These are phyloP conservation scores for Hirtodrosophila duncani DNA, from an alignment of 2,888 invertebrate genomes.

Conservation along the genomic window DNA sequence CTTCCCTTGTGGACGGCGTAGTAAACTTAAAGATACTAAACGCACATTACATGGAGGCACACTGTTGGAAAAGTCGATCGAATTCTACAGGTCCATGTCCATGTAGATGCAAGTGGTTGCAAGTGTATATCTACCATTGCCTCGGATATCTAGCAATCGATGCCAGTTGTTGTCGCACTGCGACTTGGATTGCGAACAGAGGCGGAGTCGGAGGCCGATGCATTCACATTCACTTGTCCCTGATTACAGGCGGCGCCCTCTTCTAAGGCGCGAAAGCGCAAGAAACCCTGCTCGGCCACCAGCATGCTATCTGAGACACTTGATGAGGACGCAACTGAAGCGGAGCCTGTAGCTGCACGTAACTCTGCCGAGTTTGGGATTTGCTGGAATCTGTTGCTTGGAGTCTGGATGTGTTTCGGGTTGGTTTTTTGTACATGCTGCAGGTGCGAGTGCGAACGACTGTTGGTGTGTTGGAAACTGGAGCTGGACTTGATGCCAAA, in stretches of 20 bases:
- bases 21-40: too few relatives aligned
- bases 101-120: not conserved
- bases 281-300: slow-evolving; percentile 93
- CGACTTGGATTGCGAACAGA: slow-evolving; percentile 40
- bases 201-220: slow-evolving; percentile 1
- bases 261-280: slow-evolving; percentile 88
- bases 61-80: not conserved
- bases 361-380: slow-evolving; percentile 10
- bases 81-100: not conserved
- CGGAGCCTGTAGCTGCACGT: slow-evolving; percentile 6
- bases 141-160: slow-evolving; percentile 43
- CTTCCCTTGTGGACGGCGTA: too few relatives aligned
- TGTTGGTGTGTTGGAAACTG: too few relatives aligned
- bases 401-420: slow-evolving; percentile 12
- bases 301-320: slow-evolving; percentile 85
- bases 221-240: not conserved
- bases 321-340: slow-evolving; percentile 22
- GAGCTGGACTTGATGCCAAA: slow-evolving; percentile 10
- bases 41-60: too few relatives aligned
- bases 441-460: slow-evolving; percentile 18
- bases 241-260: slow-evolving; percentile 49
- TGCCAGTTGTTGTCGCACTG: slow-evolving; percentile 42
- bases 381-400: slow-evolving; percentile 67
- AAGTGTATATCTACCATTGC: not conserved
- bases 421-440: slow-evolving; percentile 45